A percentile compares a stretch with the other conserved stretches of the same genome.
Conservation (phyloP, 92 coral and sea anemone species). For the Phenganax stokvisi region DNA sequence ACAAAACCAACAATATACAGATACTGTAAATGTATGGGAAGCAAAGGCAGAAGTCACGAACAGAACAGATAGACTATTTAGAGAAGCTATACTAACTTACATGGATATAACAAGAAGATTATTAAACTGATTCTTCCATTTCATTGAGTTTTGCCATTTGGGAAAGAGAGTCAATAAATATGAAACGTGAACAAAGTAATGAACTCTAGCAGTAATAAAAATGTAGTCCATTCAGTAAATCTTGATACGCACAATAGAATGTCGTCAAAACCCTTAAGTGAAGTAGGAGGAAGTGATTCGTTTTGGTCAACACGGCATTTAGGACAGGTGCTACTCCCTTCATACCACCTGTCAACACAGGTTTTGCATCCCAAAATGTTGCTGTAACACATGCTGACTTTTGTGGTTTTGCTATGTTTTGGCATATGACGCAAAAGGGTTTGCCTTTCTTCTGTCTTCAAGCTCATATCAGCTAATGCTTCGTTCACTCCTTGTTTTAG, state of each 20-base stretch:
- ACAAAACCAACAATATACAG: constrained; percentile 26
- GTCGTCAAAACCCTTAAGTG: background rate
- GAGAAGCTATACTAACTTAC: constrained; percentile 14
- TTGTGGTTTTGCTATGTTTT: background rate
- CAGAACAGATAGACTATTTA: constrained; percentile 11
- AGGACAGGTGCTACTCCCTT: background rate
- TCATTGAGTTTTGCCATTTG: background rate
- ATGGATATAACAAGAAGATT: background rate
- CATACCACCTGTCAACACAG: background rate
- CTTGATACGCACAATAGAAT: background rate
- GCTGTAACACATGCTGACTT: background rate
- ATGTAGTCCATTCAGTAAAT: background rate
- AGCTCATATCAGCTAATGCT: background rate
- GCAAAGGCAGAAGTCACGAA: constrained; percentile 20
- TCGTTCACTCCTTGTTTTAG: background rate
- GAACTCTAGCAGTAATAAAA: background rate
- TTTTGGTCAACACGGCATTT: background rate
- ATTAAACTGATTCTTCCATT: too few relatives aligned
- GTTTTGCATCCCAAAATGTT: background rate
- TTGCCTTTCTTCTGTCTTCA: background rate
- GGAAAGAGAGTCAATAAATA: background rate
- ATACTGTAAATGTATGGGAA: constrained; percentile 4
- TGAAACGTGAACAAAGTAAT: background rate
- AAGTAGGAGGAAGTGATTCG: background rate
- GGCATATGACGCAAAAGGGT: background rate